Evolutionary conservation across 2,888 invertebrate species (phyloP).

Genomic region (Pimpla rufipes): DNA sequence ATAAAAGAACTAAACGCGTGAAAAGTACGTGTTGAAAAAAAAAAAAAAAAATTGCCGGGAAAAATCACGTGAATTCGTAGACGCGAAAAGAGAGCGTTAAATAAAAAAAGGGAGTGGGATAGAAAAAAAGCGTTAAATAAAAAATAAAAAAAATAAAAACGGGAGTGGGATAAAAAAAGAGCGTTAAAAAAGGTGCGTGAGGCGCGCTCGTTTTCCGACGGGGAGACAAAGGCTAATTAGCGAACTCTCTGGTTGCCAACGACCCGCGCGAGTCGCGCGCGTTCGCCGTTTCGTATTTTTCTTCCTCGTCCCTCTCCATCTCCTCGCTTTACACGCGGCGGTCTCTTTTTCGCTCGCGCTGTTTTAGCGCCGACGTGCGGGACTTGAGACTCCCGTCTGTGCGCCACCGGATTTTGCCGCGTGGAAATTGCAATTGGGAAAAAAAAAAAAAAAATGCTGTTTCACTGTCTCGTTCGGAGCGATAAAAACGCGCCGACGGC

Average conservation of each 20-base stretch:
- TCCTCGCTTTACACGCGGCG: too few relatives aligned
- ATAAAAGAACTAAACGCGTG: too few relatives aligned
- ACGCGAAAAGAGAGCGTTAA: too few relatives aligned
- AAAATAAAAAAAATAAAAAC: too few relatives aligned
- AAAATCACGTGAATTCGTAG: too few relatives aligned
- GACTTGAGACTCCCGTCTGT: slow-evolving; percentile 1
- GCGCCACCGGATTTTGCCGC: background rate
- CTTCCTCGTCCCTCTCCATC: slow-evolving; percentile 51
- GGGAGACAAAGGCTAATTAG: slow-evolving; percentile 65
- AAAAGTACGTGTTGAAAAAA: too few relatives aligned
- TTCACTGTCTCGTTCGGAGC: background rate
- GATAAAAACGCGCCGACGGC: too few relatives aligned
- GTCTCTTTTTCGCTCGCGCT: slow-evolving; percentile 31
- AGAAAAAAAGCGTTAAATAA: too few relatives aligned
- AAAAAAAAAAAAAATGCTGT: background rate
- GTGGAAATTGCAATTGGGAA: background rate
- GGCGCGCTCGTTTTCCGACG: slow-evolving; percentile 39
- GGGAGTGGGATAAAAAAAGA: background rate
- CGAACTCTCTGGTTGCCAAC: slow-evolving; percentile 38
- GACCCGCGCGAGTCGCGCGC: slow-evolving; percentile 44
- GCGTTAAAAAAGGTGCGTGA: slow-evolving; percentile 23
- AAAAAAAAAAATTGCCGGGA: too few relatives aligned
- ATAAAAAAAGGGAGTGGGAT: too few relatives aligned
- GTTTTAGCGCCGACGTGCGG: background rate
- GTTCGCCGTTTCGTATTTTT: slow-evolving; percentile 43